Percentiles rank a stretch among this genome's conserved stretches.
These are phyloP conservation scores for Drosophila niveifrons DNA, from an alignment of 2,888 invertebrate genomes.

Conservation along the genomic window DNA sequence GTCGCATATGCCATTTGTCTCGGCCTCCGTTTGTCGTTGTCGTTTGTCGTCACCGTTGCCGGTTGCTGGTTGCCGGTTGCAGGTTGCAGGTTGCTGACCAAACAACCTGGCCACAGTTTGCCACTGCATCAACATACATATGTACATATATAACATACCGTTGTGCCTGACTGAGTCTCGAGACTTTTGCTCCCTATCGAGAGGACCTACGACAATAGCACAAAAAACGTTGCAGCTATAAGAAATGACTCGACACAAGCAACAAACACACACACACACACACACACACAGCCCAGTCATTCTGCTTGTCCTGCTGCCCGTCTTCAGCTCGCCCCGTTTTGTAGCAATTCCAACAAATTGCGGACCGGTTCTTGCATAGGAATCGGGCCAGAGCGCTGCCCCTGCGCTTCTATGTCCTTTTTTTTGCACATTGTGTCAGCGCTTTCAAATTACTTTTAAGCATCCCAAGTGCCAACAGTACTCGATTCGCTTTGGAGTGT, in stretches of 20 bases:
- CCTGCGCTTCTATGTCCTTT: slow-evolving; percentile 20
- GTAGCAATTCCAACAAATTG: slow-evolving; percentile 48
- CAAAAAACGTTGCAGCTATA: slow-evolving; percentile 58
- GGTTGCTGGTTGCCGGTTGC: slow-evolving; percentile 38
- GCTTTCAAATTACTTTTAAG: slow-evolving; percentile 53
- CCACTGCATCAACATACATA: slow-evolving; percentile 26
- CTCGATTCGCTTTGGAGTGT: slow-evolving; percentile 4
- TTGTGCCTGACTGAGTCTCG: slow-evolving; percentile 45
- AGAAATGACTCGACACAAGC: slow-evolving; percentile 60
- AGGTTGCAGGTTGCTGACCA: slow-evolving; percentile 47
- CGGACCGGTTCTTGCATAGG: slow-evolving; percentile 28
- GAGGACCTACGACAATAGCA: slow-evolving; percentile 79
- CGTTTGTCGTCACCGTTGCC: slow-evolving; percentile 36
- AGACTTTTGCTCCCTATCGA: slow-evolving; percentile 53
- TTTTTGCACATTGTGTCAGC: slow-evolving; percentile 23
- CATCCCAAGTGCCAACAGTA: slow-evolving; percentile 40
- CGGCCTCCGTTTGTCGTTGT: slow-evolving; percentile 18
- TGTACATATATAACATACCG: slow-evolving; percentile 48
- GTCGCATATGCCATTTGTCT: slow-evolving; percentile 53
- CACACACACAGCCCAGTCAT: slow-evolving; percentile 1
- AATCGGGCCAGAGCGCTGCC: not conserved
- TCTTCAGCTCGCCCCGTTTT: not conserved
- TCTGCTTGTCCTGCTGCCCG: not conserved
- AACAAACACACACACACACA: slow-evolving; percentile 37
- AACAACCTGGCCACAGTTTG: slow-evolving; percentile 32